Percentiles rank a stretch among this genome's conserved stretches.
Evolutionary conservation across 1,140 invertebrate species (phyloP).

Genomic region (Lordiphosa mommai): DNA sequence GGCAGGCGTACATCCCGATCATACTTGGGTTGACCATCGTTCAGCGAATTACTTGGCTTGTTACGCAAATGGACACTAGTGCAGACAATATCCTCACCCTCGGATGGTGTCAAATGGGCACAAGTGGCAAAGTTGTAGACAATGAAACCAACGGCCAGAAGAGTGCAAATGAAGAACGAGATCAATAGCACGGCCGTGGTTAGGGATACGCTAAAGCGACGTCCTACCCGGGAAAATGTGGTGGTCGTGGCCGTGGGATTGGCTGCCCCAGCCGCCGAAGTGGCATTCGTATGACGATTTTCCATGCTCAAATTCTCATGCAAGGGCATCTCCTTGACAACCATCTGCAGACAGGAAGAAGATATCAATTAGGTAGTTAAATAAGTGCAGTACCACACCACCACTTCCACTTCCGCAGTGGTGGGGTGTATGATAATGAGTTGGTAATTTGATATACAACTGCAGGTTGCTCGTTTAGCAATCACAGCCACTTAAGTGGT

Average conservation of each 20-base stretch:
- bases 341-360: conserved; percentile 39
- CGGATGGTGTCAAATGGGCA: conserved; percentile 77
- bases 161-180: conserved; percentile 65
- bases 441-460: conserved; percentile 48
- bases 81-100: conserved; percentile 57
- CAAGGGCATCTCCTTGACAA: conserved; percentile 62
- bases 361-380: conserved; percentile 16
- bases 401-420: conserved; percentile 37
- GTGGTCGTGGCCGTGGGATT: conserved; percentile 27
- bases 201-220: conserved; percentile 43
- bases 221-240: conserved; percentile 45
- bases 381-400: conserved; percentile 24
- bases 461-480: conserved; percentile 48
- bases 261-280: conserved; percentile 11
- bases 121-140: conserved; percentile 87
- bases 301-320: conserved; percentile 69
- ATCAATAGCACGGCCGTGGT: conserved; percentile 59
- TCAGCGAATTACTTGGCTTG: conserved; percentile 49
- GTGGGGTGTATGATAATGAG: conserved; percentile 1
- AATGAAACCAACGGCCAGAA: conserved; percentile 82
- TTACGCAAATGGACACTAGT: conserved; percentile 79
- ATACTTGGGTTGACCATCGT: conserved; percentile 47
- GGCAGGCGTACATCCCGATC: conserved; percentile 85
- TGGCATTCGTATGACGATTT: conserved; percentile 25
- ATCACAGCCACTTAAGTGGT: conserved; percentile 65